Percentiles rank a stretch among this genome's conserved stretches.
phyloP scores from a whole-genome alignment of 2,888 invertebrate genomes.

The Orthosia gracilis region DNA sequence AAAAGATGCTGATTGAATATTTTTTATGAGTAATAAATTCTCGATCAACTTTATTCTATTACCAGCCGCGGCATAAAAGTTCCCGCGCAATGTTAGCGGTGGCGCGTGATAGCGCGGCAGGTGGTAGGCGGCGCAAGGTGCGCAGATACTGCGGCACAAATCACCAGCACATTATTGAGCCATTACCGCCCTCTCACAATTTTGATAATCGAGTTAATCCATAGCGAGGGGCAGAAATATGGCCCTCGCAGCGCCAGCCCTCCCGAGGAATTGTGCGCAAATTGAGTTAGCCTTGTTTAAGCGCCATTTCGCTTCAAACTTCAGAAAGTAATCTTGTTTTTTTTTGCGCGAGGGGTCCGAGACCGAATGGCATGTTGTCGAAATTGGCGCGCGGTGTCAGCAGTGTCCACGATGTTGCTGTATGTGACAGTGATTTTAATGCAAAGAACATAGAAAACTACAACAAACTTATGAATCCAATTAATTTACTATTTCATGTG shows the following conservation, averaged over 20 bases:
- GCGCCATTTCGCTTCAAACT: constrained; percentile 78
- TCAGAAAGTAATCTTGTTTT: constrained; percentile 79
- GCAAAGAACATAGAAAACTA: neutral
- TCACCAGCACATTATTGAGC: constrained; percentile 73
- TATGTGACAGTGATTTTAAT: neutral
- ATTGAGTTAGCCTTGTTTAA: constrained; percentile 80
- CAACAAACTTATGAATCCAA: neutral
- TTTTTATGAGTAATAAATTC: neutral
- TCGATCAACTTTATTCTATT: neutral
- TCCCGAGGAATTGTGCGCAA: constrained; percentile 72
- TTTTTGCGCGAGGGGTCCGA: constrained; percentile 54
- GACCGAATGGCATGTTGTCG: neutral
- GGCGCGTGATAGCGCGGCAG: neutral
- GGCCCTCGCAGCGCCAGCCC: constrained; percentile 55
- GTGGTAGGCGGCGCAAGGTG: neutral
- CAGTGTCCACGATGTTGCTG: constrained; percentile 1
- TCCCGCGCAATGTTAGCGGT: constrained; percentile 1
- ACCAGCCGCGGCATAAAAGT: neutral
- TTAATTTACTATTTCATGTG: too few relatives aligned
- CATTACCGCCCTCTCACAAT: constrained; percentile 74
- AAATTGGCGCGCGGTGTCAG: neutral
- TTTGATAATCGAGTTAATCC: constrained; percentile 80
- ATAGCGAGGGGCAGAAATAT: constrained; percentile 68
- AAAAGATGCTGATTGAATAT: neutral
- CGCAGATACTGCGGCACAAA: constrained; percentile 50